These are phyloP conservation scores for Poicephalus meyeri DNA, from an alignment of 2,113 vertebrate species.

Conservation along the genomic window DNA sequence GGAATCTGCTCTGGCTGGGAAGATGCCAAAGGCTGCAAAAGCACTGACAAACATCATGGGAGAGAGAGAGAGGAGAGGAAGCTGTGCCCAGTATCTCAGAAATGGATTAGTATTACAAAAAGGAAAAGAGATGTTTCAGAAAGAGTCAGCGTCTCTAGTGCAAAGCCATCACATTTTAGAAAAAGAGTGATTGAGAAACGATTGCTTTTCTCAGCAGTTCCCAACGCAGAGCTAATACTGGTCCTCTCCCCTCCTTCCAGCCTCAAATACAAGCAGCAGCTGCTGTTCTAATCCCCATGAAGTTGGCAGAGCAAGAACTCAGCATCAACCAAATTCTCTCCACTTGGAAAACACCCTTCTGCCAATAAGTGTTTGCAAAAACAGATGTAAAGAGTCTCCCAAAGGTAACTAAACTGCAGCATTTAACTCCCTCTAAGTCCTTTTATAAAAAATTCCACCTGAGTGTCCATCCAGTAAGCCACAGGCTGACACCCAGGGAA, in stretches of 20 bases:
- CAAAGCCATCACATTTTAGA: not conserved
- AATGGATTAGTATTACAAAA: conserved; percentile 21
- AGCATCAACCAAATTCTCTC: not conserved
- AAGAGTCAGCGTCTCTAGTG: not conserved
- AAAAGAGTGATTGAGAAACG: not conserved
- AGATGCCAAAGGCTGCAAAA: conserved; percentile 45
- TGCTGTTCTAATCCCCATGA: not conserved
- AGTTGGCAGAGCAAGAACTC: not conserved
- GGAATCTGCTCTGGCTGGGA: conserved; percentile 35
- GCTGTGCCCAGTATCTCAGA: not conserved
- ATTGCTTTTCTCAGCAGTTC: conserved; percentile 7
- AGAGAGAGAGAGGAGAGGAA: not conserved
- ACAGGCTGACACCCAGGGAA: not conserved
- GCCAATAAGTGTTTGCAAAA: not conserved
- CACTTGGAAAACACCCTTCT: not conserved
- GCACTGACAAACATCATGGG: not conserved
- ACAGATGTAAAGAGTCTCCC: not conserved
- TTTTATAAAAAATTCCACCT: not conserved
- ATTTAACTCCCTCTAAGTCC: not conserved
- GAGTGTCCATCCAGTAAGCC: not conserved
- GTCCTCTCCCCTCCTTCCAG: not conserved
- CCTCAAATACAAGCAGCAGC: not conserved
- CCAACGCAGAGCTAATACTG: not conserved
- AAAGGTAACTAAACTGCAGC: not conserved
- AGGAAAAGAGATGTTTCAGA: not conserved